A percentile compares a stretch with the other conserved stretches of the same genome.
phyloP scores from a whole-genome alignment of 2,113 vertebrate genomes.

The Hippocampus comes region DNA sequence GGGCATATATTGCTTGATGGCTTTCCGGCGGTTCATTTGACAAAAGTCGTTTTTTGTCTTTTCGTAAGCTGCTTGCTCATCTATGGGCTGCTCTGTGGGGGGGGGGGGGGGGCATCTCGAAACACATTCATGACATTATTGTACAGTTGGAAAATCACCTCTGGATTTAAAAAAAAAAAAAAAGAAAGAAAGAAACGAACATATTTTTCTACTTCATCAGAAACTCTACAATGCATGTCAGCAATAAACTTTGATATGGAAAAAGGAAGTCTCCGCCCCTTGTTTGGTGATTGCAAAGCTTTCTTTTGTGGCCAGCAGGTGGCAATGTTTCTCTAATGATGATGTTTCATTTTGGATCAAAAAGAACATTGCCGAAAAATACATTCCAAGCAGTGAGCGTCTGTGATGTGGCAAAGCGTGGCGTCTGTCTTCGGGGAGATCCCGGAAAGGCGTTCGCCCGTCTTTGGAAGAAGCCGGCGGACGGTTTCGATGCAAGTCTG shows the following conservation, averaged over 20 bases:
- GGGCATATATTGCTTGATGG: constrained; percentile 43
- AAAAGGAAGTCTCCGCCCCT: constrained; percentile 55
- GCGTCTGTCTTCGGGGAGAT: neutral
- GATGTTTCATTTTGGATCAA: neutral
- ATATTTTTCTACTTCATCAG: constrained; percentile 97
- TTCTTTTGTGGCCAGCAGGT: constrained; percentile 41
- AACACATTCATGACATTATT: constrained; percentile 75
- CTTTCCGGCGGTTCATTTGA: constrained; percentile 68
- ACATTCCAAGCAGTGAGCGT: neutral
- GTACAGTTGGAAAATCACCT: constrained; percentile 81
- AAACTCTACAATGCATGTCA: constrained; percentile 92
- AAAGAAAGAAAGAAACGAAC: constrained; percentile 38
- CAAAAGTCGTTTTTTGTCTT: constrained; percentile 56
- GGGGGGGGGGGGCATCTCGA: constrained; percentile 56
- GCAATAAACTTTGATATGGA: constrained; percentile 94
- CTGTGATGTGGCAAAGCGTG: neutral
- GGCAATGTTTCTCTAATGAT: constrained; percentile 39
- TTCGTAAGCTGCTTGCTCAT: constrained; percentile 68
- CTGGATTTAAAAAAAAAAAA: constrained; percentile 83
- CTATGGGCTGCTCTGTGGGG: no score
- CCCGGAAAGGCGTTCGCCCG: neutral
- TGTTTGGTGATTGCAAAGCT: neutral
- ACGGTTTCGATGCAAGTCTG: neutral
- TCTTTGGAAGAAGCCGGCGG: neutral
- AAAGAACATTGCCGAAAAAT: neutral